Base-by-base conservation (phyloP, 2,113 vertebrate species). In the Myotis lucifugus region DNA sequence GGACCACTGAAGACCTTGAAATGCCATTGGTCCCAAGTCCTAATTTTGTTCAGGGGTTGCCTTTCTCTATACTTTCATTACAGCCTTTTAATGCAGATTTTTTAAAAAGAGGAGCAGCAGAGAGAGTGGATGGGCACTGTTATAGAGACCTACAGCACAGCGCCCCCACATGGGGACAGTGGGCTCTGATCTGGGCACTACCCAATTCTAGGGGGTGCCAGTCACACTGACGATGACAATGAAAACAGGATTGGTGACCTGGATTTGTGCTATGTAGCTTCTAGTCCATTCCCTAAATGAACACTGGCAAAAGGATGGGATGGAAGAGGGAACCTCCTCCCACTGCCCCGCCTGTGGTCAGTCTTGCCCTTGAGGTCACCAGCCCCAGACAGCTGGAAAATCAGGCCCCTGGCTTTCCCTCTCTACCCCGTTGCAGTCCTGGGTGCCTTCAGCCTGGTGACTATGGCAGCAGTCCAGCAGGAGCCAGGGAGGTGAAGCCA, bases 101-200 rank as follows among this genome's bases (percentile, higher is more conserved):
- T 2, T 37, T 40, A n/a, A n/a, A 50, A 70, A 34, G 19, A 82
- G 18, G 32, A 32, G 15, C 64, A 3, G 23, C 6, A 12, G 9
- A 40, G n/a, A 46, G 34, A 50, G 52, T 21, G 23, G 46, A 12
- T 2, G 32, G 23, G 8, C 32, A 6, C 66, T 42, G n/a, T 56
- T 52, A 9, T 23, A 23, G 76, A 42, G 56, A 88, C 32, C 86
- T 48, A 8, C 11, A 48, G 42, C 12, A 40, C 19, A 23, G 50
- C 5, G 27, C 23, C 40, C 34, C 32, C 27, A 4, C 1, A 3
- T 0, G 2, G 10, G 6, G 40, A 72, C 29, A 13, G 14, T 0
- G 0, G n/a, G 46, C 19, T 25, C 6, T 9, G 64, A 40, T 10
- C 70, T 46, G 11, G 2, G 3, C 42, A 9, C 7, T 3, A 17